Conservation (phyloP, 2,888 invertebrate genomes). For the Holacanthella duospinosa region DNA sequence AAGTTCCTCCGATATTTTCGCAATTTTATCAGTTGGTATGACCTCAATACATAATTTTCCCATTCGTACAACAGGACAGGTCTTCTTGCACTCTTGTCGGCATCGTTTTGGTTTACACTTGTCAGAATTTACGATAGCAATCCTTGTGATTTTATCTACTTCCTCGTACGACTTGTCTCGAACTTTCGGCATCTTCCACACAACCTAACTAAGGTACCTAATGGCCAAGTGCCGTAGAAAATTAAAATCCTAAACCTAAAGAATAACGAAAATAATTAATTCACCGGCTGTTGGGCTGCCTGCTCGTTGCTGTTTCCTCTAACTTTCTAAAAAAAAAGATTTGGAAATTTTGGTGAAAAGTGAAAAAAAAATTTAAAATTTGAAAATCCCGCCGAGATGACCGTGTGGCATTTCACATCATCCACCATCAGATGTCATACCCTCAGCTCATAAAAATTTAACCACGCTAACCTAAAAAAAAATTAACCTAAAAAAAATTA, state of each 20-base stretch:
- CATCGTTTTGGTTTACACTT: slow-evolving; percentile 99
- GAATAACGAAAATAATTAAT: background rate
- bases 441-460: too few relatives aligned
- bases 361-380: too few relatives aligned
- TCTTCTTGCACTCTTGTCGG: slow-evolving; percentile 95
- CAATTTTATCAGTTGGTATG: slow-evolving; percentile 86
- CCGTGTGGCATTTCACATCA: too few relatives aligned
- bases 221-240: background rate
- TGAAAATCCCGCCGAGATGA: too few relatives aligned
- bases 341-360: too few relatives aligned
- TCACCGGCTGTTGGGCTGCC: background rate
- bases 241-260: background rate
- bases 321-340: too few relatives aligned
- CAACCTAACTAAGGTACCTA: background rate
- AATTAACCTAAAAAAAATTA: too few relatives aligned
- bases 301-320: too few relatives aligned
- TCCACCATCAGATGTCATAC: too few relatives aligned
- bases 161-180: slow-evolving; percentile 50
- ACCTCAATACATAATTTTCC: slow-evolving; percentile 99
- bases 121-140: slow-evolving; percentile 94
- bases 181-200: background rate
- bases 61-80: slow-evolving; percentile 97
- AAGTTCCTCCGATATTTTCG: slow-evolving; percentile 91
- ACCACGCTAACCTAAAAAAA: background rate
- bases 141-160: slow-evolving; percentile 87